These are phyloP conservation scores for Drosophila paramelanica DNA, from an alignment of 2,888 invertebrate species.

Conservation along the genomic window DNA sequence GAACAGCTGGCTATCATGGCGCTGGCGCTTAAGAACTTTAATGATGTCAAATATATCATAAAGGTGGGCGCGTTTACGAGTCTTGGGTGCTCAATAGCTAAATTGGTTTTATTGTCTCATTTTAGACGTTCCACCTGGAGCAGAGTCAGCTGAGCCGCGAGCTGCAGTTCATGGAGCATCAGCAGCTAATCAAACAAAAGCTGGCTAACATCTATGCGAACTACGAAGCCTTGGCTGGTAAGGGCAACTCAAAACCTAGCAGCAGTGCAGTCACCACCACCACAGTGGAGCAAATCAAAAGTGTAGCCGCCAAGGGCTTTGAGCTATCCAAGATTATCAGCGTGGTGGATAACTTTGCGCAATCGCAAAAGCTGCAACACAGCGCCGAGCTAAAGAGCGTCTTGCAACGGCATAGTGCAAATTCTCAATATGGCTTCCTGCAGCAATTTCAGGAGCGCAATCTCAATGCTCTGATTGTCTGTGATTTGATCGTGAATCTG, in stretches of 20 bases:
- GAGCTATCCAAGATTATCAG: slow-evolving; percentile 88
- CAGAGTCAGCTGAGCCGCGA: slow-evolving; percentile 88
- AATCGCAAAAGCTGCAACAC: slow-evolving; percentile 77
- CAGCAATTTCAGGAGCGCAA: slow-evolving; percentile 79
- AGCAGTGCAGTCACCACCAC: slow-evolving; percentile 40
- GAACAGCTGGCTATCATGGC: slow-evolving; percentile 91
- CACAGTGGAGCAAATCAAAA: slow-evolving; percentile 85
- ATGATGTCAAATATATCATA: slow-evolving; percentile 91
- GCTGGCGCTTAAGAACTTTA: slow-evolving; percentile 90
- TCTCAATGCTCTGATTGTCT: slow-evolving; percentile 79
- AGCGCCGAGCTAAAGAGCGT: slow-evolving; percentile 70
- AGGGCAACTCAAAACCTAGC: slow-evolving; percentile 13
- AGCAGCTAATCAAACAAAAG: slow-evolving; percentile 85
- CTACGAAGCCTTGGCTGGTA: slow-evolving; percentile 74
- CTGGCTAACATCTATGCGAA: slow-evolving; percentile 80
- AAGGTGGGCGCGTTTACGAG: slow-evolving; percentile 87
- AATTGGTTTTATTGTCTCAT: slow-evolving; percentile 57
- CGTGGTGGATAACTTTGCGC: slow-evolving; percentile 87
- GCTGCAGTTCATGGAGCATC: slow-evolving; percentile 89
- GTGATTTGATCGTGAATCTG: slow-evolving; percentile 83
- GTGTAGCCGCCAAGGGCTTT: slow-evolving; percentile 87
- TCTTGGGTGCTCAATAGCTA: neutral
- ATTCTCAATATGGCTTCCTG: slow-evolving; percentile 79
- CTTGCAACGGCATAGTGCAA: slow-evolving; percentile 72
- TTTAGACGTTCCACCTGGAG: slow-evolving; percentile 89